phyloP scores from a whole-genome alignment of 2,113 vertebrate species.

The Tachysurus fulvidraco region DNA sequence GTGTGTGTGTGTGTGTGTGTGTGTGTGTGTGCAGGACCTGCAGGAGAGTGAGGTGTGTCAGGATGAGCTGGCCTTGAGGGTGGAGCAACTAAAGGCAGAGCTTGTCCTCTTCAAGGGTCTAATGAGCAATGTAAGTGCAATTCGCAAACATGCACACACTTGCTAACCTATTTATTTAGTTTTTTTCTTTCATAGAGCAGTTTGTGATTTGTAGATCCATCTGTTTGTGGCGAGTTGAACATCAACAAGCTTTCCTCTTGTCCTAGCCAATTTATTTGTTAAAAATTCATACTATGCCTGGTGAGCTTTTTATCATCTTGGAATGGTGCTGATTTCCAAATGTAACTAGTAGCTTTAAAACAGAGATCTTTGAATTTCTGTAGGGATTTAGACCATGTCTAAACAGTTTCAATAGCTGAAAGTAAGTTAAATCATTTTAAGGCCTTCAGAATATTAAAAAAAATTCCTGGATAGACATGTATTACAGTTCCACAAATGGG shows the following conservation, averaged over 20 bases:
- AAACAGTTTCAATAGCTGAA: background rate
- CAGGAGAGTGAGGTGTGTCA: slow-evolving; percentile 94
- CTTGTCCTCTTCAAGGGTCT: slow-evolving; percentile 96
- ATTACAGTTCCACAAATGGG: background rate
- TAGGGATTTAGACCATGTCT: background rate
- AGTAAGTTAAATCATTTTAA: background rate
- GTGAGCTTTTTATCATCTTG: background rate
- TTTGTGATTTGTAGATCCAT: background rate
- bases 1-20: slow-evolving; percentile 2
- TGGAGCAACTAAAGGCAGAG: slow-evolving; percentile 93
- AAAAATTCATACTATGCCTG: background rate
- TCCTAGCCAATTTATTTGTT: background rate
- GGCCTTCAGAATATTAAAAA: background rate
- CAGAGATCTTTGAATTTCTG: background rate
- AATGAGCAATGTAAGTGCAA: slow-evolving; percentile 91
- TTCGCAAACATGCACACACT: background rate
- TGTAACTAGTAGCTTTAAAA: background rate
- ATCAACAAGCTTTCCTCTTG: background rate
- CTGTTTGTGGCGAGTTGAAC: background rate
- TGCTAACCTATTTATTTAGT: background rate
- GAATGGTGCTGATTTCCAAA: background rate
- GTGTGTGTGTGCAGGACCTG: slow-evolving; percentile 76
- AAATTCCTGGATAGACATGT: background rate
- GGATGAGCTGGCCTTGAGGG: slow-evolving; percentile 90
- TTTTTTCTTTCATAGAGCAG: background rate